Conservation (phyloP, 2,888 invertebrate species). For the Mesorhabditis spiculigera region DNA sequence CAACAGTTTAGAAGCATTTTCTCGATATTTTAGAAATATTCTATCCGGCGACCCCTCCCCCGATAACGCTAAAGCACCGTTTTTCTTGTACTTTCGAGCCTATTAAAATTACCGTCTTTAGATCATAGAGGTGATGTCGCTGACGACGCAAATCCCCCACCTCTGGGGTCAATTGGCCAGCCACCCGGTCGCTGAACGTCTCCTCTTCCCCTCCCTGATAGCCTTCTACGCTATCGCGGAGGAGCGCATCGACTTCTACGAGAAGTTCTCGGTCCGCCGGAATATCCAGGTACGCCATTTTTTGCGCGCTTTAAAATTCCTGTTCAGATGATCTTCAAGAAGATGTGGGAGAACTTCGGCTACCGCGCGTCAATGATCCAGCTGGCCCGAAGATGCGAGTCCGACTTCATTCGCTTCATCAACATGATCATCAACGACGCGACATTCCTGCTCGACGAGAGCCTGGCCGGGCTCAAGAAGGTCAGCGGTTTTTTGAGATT, state of each 20-base stretch:
- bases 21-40: no score
- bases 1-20: no score
- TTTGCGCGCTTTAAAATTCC: background rate
- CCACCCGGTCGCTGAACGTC: slow-evolving; percentile 73
- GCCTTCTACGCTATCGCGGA: slow-evolving; percentile 81
- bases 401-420: slow-evolving; percentile 80
- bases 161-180: slow-evolving; percentile 27
- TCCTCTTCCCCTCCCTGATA: slow-evolving; percentile 85
- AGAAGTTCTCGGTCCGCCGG: slow-evolving; percentile 96
- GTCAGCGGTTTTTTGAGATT: background rate
- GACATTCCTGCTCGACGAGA: slow-evolving; percentile 90
- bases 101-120: slow-evolving; percentile 12
- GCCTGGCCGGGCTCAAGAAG: slow-evolving; percentile 76
- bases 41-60: no score
- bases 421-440: slow-evolving; percentile 96
- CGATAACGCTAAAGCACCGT: no score
- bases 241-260: slow-evolving; percentile 80
- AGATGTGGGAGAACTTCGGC: slow-evolving; percentile 84
- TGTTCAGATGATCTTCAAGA: slow-evolving; percentile 70
- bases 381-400: slow-evolving; percentile 68
- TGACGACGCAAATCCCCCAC: slow-evolving; percentile 10
- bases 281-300: slow-evolving; percentile 76
- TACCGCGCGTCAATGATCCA: slow-evolving; percentile 82
- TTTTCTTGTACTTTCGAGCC: no score
- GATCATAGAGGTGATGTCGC: slow-evolving; percentile 44